Base-by-base conservation (phyloP, 2,797 vertebrate species). In the Heteromormyrus szaboi region DNA sequence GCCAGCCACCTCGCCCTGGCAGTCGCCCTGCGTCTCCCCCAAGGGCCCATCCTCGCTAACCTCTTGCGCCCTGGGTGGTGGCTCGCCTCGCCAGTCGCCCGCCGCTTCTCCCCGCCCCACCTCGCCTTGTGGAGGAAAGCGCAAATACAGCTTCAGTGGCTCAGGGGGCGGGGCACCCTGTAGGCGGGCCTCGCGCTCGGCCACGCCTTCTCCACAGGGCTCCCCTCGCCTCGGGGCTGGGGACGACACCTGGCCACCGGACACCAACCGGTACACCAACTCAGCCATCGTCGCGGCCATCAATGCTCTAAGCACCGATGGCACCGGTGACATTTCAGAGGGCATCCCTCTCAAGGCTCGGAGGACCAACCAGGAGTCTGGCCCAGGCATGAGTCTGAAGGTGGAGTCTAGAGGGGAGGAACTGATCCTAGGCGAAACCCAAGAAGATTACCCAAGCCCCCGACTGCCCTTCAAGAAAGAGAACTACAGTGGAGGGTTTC, bases 1-100 rank as follows among this genome's bases (percentile, higher is more conserved):
- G 7, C 96, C 97, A 0, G 96, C 97, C 93, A 97, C 96, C 0
- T 97, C 97, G 6, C 97, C 97, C 0, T 97, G 97, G 97, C 97
- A 97, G 92, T 97, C 97, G 0, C 97, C 97, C 0, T 97, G 97
- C 0, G 97, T 97, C 89, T 97, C 97, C 9, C 97, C 97, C 0
- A 97, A 96, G 94, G 96, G 96, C 91, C 96, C 96, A 0, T 96
- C 96, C 92, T 95, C 94, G 93, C 91, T 97, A 95, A 91, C 95
- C 93, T 87, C 93, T 95, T 91, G 95, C 95, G 95, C 95, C 25
- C 93, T 86, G 51, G 29, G 96, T 89, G 94, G 96, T 25, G 91
- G 91, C 88, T 97, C 97, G 2, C 96, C 97, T 0, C 91, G 95
- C 19, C 96, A 96, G 90, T 97, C 97, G 0, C 97, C 97, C 0